Base-by-base conservation (phyloP, 1,140 invertebrate species). In the Nymphalis io region DNA sequence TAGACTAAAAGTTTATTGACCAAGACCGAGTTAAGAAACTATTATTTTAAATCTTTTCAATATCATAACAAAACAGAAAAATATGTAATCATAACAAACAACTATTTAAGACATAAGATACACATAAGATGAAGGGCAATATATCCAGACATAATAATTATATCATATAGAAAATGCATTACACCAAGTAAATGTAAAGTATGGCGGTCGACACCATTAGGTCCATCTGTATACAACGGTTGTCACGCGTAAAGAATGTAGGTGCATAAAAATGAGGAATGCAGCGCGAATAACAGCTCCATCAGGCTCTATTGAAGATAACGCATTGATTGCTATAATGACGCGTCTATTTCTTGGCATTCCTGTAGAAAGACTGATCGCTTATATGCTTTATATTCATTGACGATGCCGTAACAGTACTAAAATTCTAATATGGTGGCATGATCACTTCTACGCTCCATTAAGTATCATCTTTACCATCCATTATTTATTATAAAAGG, bases 241-340 rank as follows among this genome's bases (percentile, higher is more conserved):
- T 68, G 68, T 70, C 60, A 70, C 51, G 10, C 60, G 59, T 51
- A 55, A 75, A 74, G 73, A 79, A 79, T 74, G 72, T 69, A 62
- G 60, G 62, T 73, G 60, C 70, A 73, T 75, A 78, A 78, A 81
- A 77, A 73, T 76, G 64, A 48, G 78, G 79, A 81, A 82, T 85
- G 81, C 78, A 73, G 66, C 72, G 70, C 68, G 48, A 64, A 63
- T 58, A 48, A 57, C 40, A 51, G 27, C 60, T 63, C 68, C 48
- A 63, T 70, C 60, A 63, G 39, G 68, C 53, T 42, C 61, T 21
- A 51, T 57, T 23, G 60, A 72, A 75, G 53, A 69, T 60, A 62
- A 67, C 58, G 53, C 67, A 63, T 53, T 68, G 68, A 70, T 61
- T 74, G 44, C 72, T 67, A 57, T 75, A 75, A 78, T 78, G 73